These are phyloP conservation scores for Tetramorium bicarinatum DNA, from an alignment of 2,888 invertebrate species.

Conservation along the genomic window DNA sequence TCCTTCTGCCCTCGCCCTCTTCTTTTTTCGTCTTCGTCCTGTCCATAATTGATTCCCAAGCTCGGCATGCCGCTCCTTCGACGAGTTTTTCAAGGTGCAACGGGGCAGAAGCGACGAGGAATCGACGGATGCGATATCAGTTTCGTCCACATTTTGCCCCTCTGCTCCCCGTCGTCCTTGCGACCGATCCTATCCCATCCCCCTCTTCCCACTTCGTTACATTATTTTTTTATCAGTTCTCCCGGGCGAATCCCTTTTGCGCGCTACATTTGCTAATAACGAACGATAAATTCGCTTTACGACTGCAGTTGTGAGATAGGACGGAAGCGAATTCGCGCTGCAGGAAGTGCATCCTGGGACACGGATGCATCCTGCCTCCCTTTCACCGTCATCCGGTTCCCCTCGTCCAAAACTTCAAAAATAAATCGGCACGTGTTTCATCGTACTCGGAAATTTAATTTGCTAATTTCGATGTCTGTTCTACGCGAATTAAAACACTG, in stretches of 20 bases:
- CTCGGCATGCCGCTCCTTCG: constrained; percentile 59
- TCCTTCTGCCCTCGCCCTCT: not conserved
- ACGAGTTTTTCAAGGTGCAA: constrained; percentile 70
- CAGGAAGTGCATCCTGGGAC: constrained; percentile 46
- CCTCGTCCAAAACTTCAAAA: constrained; percentile 21
- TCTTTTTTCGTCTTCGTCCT: constrained; percentile 32
- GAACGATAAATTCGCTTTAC: constrained; percentile 69
- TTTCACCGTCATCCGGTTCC: not conserved
- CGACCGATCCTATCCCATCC: constrained; percentile 2
- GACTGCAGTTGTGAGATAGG: constrained; percentile 68
- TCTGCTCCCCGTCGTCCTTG: constrained; percentile 25
- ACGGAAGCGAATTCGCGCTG: constrained; percentile 33
- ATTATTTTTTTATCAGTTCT: constrained; percentile 54
- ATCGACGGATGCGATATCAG: constrained; percentile 72
- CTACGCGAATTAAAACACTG: constrained; percentile 9
- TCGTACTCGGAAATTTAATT: constrained; percentile 29
- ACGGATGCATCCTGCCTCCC: constrained; percentile 24
- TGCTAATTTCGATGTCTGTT: constrained; percentile 13
- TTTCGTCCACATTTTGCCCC: constrained; percentile 63
- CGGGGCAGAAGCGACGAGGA: constrained; percentile 70
- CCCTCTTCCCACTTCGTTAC: constrained; percentile 1
- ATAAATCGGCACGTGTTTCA: constrained; percentile 38
- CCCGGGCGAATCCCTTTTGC: constrained; percentile 55
- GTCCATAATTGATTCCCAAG: constrained; percentile 70
- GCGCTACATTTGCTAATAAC: constrained; percentile 74